Conservation (phyloP, 2,888 invertebrate species). For the Drosophila colorata region DNA sequence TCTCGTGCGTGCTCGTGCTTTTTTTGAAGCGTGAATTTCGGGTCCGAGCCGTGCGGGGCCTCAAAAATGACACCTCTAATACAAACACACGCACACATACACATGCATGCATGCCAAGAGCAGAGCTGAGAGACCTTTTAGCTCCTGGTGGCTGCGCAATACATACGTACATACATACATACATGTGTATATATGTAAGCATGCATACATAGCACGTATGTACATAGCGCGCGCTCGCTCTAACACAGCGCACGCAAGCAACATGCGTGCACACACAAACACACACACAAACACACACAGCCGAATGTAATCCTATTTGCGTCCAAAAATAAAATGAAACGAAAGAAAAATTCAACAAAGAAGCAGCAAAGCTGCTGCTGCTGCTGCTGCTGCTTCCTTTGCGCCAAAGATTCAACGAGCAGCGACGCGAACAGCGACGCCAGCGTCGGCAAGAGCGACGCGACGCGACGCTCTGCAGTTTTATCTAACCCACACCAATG, state of each 20-base stretch:
- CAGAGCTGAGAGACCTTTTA: slow-evolving; percentile 9
- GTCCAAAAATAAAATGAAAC: slow-evolving; percentile 68
- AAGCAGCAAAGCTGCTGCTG: slow-evolving; percentile 61
- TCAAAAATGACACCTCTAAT: no score
- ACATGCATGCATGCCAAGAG: slow-evolving; percentile 11
- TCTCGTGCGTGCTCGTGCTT: no score
- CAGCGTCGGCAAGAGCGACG: slow-evolving; percentile 18
- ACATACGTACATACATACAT: background rate
- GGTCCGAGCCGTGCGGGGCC: no score
- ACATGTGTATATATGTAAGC: no score
- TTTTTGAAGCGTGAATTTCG: no score
- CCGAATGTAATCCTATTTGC: slow-evolving; percentile 74
- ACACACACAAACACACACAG: slow-evolving; percentile 26
- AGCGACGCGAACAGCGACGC: slow-evolving; percentile 26
- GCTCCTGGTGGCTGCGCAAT: slow-evolving; percentile 54
- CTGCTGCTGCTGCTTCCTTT: slow-evolving; percentile 64
- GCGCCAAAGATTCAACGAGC: slow-evolving; percentile 57
- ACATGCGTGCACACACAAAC: slow-evolving; percentile 49
- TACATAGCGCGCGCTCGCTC: slow-evolving; percentile 48
- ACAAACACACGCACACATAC: background rate
- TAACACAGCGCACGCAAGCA: slow-evolving; percentile 57
- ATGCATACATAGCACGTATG: slow-evolving; percentile 1
- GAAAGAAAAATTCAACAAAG: slow-evolving; percentile 74
- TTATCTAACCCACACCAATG: slow-evolving; percentile 73
- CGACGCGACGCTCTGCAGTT: slow-evolving; percentile 48